Conservation (phyloP, 2,888 invertebrate species). For the Ichneumon xanthorius region DNA sequence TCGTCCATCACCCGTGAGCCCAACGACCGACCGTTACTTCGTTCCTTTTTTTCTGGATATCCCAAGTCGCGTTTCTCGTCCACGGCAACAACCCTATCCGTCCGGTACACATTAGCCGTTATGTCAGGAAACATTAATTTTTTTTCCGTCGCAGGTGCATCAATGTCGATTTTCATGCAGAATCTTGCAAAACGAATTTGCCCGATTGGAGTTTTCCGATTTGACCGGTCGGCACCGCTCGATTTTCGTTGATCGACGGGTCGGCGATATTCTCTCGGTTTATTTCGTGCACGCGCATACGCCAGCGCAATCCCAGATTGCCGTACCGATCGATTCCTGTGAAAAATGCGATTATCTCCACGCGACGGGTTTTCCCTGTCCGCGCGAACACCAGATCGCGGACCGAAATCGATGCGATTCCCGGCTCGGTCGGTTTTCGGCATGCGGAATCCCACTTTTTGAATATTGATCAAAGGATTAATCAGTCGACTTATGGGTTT, state of each 20-base stretch:
- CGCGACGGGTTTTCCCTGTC: slow-evolving; percentile 44
- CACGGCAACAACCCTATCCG: not conserved
- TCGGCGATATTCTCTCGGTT: not conserved
- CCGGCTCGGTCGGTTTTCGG: not conserved
- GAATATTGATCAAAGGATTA: slow-evolving; percentile 3
- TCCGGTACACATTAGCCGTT: not conserved
- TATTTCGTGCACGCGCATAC: no score
- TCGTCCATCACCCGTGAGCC: slow-evolving; percentile 66
- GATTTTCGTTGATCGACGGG: not conserved
- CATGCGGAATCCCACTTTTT: not conserved
- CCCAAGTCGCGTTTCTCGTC: not conserved
- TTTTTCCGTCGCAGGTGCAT: not conserved
- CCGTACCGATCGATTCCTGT: slow-evolving; percentile 72
- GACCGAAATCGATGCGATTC: slow-evolving; percentile 62
- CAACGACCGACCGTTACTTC: slow-evolving; percentile 69
- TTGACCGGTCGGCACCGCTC: not conserved
- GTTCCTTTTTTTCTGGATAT: not conserved
- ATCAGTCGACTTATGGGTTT: slow-evolving; percentile 34
- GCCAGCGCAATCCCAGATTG: not conserved
- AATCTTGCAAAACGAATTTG: not conserved
- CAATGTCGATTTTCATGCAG: not conserved
- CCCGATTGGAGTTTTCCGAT: not conserved
- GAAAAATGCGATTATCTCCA: slow-evolving; percentile 72
- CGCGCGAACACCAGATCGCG: slow-evolving; percentile 69
- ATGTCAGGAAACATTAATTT: not conserved